Evolutionary conservation across 2,888 invertebrate species (phyloP).

Genomic region (Mythimna albipuncta): DNA sequence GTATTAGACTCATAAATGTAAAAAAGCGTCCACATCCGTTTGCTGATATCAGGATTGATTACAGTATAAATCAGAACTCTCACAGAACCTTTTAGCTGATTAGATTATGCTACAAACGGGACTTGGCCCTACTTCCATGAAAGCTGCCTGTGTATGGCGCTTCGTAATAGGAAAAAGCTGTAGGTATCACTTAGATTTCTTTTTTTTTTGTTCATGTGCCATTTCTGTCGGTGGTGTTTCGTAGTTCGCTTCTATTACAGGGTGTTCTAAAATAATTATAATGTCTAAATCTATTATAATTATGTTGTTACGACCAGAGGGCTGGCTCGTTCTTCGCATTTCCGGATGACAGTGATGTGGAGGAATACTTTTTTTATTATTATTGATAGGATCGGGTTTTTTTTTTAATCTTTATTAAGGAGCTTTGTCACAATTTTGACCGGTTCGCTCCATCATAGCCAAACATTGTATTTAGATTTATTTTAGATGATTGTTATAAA

Average conservation of each 20-base stretch:
- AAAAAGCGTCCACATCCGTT: slow-evolving; percentile 54
- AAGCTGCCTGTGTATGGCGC: slow-evolving; percentile 43
- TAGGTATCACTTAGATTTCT: slow-evolving; percentile 48
- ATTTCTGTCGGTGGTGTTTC: slow-evolving; percentile 22
- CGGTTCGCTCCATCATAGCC: no score
- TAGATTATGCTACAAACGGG: slow-evolving; percentile 63
- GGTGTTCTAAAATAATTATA: slow-evolving; percentile 4
- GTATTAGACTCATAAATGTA: slow-evolving; percentile 42
- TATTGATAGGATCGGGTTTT: no score
- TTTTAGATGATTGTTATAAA: no score
- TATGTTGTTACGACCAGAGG: no score
- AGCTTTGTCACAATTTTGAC: no score
- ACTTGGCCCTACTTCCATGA: slow-evolving; percentile 60
- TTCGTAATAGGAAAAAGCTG: slow-evolving; percentile 55
- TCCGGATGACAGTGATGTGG: no score
- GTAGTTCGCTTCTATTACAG: slow-evolving; percentile 7
- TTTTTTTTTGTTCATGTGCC: slow-evolving; percentile 29
- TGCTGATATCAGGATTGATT: slow-evolving; percentile 65
- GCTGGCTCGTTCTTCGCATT: no score
- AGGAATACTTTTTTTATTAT: no score
- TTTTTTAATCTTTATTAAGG: no score
- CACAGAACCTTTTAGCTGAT: slow-evolving; percentile 64
- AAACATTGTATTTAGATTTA: no score
- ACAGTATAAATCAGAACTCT: slow-evolving; percentile 63
- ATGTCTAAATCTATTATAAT: no score